These are phyloP conservation scores for Aphrophora alni DNA, from an alignment of 2,888 invertebrate genomes.

Conservation along the genomic window DNA sequence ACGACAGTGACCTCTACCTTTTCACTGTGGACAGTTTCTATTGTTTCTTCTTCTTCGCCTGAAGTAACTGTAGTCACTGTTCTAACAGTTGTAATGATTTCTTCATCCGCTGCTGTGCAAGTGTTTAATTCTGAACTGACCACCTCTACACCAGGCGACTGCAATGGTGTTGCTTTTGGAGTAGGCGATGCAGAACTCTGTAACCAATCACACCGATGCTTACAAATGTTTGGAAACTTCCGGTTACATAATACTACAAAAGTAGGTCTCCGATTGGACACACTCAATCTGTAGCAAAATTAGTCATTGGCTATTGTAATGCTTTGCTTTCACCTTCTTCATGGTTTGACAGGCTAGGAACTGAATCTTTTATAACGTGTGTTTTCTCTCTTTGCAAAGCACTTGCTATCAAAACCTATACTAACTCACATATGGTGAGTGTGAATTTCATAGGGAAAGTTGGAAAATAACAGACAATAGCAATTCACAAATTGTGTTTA, in stretches of 20 bases:
- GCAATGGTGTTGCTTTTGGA: slow-evolving; percentile 63
- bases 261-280: slow-evolving; percentile 6
- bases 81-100: slow-evolving; percentile 47
- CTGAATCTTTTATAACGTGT: background rate
- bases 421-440: background rate
- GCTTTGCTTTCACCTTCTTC: background rate
- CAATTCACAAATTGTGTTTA: background rate
- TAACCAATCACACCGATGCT: slow-evolving; percentile 27
- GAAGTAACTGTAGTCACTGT: slow-evolving; percentile 57
- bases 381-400: background rate
- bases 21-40: slow-evolving; percentile 44
- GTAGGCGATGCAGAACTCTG: slow-evolving; percentile 54
- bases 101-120: background rate
- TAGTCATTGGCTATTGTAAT: slow-evolving; percentile 2
- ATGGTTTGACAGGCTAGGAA: background rate
- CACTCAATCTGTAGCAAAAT: background rate
- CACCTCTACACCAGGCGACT: slow-evolving; percentile 61
- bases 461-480: background rate
- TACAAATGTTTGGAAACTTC: slow-evolving; percentile 13
- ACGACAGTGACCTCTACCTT: slow-evolving; percentile 56
- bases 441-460: background rate
- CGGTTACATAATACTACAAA: background rate
- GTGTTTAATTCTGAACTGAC: background rate
- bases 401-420: background rate
- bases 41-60: slow-evolving; percentile 13